Conservation (phyloP, 1,140 invertebrate species). For the Lucilia cuprina region DNA sequence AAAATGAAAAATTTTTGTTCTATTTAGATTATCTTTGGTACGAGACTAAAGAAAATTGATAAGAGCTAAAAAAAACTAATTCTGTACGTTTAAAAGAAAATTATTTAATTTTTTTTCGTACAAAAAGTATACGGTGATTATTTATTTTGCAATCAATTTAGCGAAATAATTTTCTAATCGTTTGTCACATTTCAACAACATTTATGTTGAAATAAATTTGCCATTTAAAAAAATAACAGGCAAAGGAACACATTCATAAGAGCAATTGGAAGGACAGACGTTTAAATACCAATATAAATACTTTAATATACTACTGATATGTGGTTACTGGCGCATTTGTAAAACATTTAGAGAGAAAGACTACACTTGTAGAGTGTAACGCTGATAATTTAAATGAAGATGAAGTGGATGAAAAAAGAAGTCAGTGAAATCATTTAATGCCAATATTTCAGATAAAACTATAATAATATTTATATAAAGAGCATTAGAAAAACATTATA, state of each 20-base stretch:
- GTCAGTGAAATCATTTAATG: not conserved
- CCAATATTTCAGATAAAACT: not conserved
- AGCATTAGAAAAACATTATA: not conserved
- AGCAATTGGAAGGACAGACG: not conserved
- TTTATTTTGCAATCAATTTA: not conserved
- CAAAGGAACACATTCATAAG: not conserved
- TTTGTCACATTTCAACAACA: conserved; percentile 35
- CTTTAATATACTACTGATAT: no score
- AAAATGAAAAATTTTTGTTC: not conserved
- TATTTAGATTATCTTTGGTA: not conserved
- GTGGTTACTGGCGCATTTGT: no score
- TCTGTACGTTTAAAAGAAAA: not conserved
- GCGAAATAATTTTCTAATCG: conserved; percentile 25
- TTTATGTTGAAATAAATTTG: conserved; percentile 21
- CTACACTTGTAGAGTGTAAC: not conserved
- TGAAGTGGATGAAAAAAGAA: no score
- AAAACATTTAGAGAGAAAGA: no score
- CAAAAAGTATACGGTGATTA: not conserved
- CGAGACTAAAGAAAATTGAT: not conserved
- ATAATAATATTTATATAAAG: not conserved
- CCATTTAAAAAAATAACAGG: conserved; percentile 7
- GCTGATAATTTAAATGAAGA: no score
- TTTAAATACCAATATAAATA: not conserved
- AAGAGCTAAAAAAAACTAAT: not conserved
- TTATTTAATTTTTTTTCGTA: no score